Evolutionary conservation across 2,888 invertebrate genomes (phyloP), one percentile per base, ranked within the genome.

Genomic region (Leptinotarsa tumamoca): DNA sequence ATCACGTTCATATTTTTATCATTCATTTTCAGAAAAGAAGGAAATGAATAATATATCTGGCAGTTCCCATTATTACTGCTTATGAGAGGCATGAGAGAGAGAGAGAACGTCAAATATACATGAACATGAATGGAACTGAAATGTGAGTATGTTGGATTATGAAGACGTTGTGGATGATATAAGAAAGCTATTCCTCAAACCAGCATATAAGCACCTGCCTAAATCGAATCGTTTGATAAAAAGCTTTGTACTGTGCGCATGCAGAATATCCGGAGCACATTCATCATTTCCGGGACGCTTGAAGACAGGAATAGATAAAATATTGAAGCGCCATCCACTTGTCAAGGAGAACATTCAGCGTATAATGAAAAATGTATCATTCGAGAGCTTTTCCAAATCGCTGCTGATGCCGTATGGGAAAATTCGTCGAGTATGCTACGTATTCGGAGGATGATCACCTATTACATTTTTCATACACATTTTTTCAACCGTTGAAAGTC

Each of bases 261-360:
- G 50, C 70, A 58, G 61, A 61, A 58, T 58, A 58, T 58, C 54
- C 49, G 61, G 61, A 70, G 58, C 58, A 50, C 74, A 74, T 74
- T 74, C 68, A 74, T 74, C 74, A 74, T 74, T 74, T 71, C 67
- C 56, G 61, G 56, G 52, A 68, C 67, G 72, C 68, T 50, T 50
- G 58, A 52, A 67, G 54, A 68, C 58, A 72, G 67, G 72, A 72
- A 72, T 72, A 56, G 71, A 75, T 75, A 56, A 75, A 72, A 75
- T 75, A 75, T 75, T 71, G 75, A 72, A 75, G 72, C 72, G 75
- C 66, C 71, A 72, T 75, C 72, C 68, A 75, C 75, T 75, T 75
- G 75, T 72, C 71, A 72, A 63, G 72, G 49, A 72, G 68, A 75
- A 72, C 72, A 72, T 75, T 75, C 75, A 69, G 49, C 68, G 68